Base-by-base conservation (phyloP, 2,888 invertebrate genomes). In the Tigriopus californicus region DNA sequence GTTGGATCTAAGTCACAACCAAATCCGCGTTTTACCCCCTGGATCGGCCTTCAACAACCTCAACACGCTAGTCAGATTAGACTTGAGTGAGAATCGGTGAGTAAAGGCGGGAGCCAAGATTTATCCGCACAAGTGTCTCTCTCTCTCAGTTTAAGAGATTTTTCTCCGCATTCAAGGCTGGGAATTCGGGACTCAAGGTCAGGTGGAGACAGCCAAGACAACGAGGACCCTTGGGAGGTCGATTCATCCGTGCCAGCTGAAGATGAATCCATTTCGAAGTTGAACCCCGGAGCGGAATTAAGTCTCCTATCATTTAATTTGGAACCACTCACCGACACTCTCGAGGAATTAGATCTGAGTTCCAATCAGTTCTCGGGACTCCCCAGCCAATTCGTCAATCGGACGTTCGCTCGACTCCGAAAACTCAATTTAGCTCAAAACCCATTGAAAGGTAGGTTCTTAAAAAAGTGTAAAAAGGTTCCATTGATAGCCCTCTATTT, bases 31-130 rank as follows among this genome's bases (percentile, higher is more conserved):
- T 20, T 22, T 49, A 20, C 49, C 49, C 5, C 49, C 49, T 4
- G 49, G 49, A 49, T 49, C 49, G 20, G 15, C 49, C 13, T 49
- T 49, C 22, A 49, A 49, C 49, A 49, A 22, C 22, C 22, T 49
- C 13, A 49, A 49, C 49, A 22, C 49, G 12, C 22, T 49, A 5
- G 49, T 22, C 13, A 49, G 20, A 22, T 22, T 49, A 8, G 22
- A 49, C 13, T 22, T 49, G 22, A 49, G 22, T 22, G 49, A 22
- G 22, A 49, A 49, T 22, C 15, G 3, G 49, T 49, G 20, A 20
- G 49, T 20, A 22, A 49, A 44, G 10, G 6, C 6, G 46, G n/a
- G 10, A 4, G 10, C 4, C 33, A 6, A 18, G 18, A 44, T 15
- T 3, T 3, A 44, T 44, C 4, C 18, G 11, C 41, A 12, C 44